Evolutionary conservation across 2,888 invertebrate genomes (phyloP), one percentile per base, ranked within the genome.

Genomic region (Kryphioiulus occultus): DNA sequence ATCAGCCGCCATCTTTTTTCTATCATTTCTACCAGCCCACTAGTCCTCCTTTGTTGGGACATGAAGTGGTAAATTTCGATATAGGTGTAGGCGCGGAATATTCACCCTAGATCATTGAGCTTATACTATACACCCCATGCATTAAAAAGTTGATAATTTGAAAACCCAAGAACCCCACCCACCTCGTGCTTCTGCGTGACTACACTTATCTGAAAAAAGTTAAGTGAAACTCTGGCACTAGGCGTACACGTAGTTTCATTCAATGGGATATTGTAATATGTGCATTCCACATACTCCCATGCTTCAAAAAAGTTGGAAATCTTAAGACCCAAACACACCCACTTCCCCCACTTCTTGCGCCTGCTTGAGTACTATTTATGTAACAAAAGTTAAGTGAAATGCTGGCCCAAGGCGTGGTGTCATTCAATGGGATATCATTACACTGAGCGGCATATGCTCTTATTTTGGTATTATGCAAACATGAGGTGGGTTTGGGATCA

Each of bases 41-140:
- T 86, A 35, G 35, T 88, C 87, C 89, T 86, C 84, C 88, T 87
- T 85, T 88, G 87, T 87, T 88, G 84, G 89, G 87, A 89, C 83
- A 44, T 59, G 22, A 86, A 88, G 87, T 87, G 88, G 68, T 90
- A 87, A 89, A 88, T 88, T 89, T 90, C 88, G 89, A 89, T 88
- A 85, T 35, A 35, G 35, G 35, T 35, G 2, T 35, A n/a, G 35
- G 3, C 35, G 35, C 35, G 7, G 35, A 35, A 35, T 35, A 35
- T 35, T 7, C 35, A 35, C 35, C 35, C 35, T 35, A 4, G 35
- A 4, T 35, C 35, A 35, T 35, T 35, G 35, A 35, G 35, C 35
- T 35, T 35, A 7, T 35, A 35, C 35, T 35, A 7, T 35, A 35
- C 35, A 35, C 35, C 35, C 35, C 35, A 4, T 35, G 35, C 35